phyloP scores from a whole-genome alignment of 1,140 invertebrate genomes.

The Harpegnathos saltator region DNA sequence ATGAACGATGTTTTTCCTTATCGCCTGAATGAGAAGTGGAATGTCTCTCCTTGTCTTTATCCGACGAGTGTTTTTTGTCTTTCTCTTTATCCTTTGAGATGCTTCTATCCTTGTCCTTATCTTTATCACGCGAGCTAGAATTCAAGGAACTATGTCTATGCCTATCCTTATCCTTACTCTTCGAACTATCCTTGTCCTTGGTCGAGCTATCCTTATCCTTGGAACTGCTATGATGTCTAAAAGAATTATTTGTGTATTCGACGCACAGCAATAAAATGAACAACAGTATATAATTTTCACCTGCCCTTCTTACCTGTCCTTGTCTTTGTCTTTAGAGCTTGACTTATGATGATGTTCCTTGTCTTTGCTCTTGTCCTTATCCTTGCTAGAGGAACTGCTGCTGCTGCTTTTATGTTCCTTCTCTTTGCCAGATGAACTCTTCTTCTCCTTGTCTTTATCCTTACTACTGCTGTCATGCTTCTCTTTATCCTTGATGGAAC shows the following conservation, averaged over 20 bases:
- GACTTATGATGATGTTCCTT: constrained; percentile 83
- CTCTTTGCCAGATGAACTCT: constrained; percentile 86
- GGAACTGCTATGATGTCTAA: constrained; percentile 79
- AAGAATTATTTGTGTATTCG: constrained; percentile 42
- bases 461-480: constrained; percentile 79
- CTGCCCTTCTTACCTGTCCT: constrained; percentile 74
- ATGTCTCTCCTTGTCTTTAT: constrained; percentile 86
- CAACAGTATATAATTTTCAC: background rate
- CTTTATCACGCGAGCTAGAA: constrained; percentile 86
- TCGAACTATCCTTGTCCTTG: constrained; percentile 83
- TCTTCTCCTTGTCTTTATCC: constrained; percentile 78
- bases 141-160: constrained; percentile 80
- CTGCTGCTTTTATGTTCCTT: constrained; percentile 88
- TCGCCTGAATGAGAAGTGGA: constrained; percentile 79
- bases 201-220: constrained; percentile 75
- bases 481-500: constrained; percentile 82
- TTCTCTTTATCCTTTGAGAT: constrained; percentile 87
- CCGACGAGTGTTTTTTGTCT: constrained; percentile 85
- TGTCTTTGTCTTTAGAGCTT: constrained; percentile 82
- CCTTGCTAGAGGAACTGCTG: constrained; percentile 87
- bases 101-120: constrained; percentile 85
- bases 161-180: constrained; percentile 79
- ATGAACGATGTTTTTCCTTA: constrained; percentile 87
- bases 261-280: constrained; percentile 5
- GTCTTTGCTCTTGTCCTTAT: constrained; percentile 82